A percentile compares a stretch with the other conserved stretches of the same genome.
phyloP scores from a whole-genome alignment of 2,888 invertebrate species.

The Drosophila dives region DNA sequence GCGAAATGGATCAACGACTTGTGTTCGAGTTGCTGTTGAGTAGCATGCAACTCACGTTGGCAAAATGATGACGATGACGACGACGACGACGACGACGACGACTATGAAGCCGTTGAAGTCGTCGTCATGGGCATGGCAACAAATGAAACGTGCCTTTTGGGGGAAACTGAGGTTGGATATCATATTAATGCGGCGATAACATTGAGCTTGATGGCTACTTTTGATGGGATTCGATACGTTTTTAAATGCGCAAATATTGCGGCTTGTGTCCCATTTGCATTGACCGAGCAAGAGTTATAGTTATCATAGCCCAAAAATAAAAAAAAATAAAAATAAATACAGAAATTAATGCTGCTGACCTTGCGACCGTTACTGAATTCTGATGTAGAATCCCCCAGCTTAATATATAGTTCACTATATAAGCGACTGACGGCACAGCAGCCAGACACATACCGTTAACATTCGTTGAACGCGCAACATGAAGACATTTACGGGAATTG shows the following conservation, averaged over 20 bases:
- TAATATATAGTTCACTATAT: slow-evolving; percentile 45
- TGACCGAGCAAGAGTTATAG: slow-evolving; percentile 63
- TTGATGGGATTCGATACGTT: slow-evolving; percentile 69
- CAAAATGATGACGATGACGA: slow-evolving; percentile 61
- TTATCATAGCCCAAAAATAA: slow-evolving; percentile 66
- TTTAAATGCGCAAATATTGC: slow-evolving; percentile 75
- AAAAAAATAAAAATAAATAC: slow-evolving; percentile 6
- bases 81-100: slow-evolving; percentile 20
- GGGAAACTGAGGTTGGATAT: slow-evolving; percentile 33
- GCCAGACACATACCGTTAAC: slow-evolving; percentile 74
- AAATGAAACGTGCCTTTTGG: slow-evolving; percentile 45
- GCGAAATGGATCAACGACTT: slow-evolving; percentile 76
- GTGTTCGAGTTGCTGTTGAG: slow-evolving; percentile 54
- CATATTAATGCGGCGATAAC: slow-evolving; percentile 73
- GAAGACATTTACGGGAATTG: slow-evolving; percentile 48
- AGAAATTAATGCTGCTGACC: slow-evolving; percentile 45
- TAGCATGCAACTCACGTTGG: slow-evolving; percentile 70
- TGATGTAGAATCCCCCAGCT: slow-evolving; percentile 65
- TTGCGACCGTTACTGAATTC: slow-evolving; percentile 82
- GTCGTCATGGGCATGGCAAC: slow-evolving; percentile 59
- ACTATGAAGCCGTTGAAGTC: not conserved
- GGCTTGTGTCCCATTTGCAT: slow-evolving; percentile 69
- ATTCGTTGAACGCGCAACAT: slow-evolving; percentile 55
- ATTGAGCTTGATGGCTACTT: slow-evolving; percentile 75
- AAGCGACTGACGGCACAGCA: slow-evolving; percentile 69